A percentile compares a stretch with the other conserved stretches of the same genome.
Evolutionary conservation across 2,113 vertebrate species (phyloP).

Genomic region (Triplophysa siluroides): DNA sequence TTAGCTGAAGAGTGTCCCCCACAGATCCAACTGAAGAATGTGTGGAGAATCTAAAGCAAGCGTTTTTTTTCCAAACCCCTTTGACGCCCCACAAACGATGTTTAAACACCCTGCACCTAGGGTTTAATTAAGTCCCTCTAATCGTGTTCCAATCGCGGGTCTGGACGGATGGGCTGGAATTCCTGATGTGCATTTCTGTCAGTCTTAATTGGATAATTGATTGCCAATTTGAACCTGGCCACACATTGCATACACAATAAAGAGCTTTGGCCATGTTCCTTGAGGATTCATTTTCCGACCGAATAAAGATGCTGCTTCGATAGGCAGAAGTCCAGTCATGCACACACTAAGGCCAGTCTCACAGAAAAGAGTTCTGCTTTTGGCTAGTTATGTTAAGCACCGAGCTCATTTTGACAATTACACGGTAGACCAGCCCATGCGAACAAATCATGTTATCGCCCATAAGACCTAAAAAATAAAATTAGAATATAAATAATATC

Average conservation of each 20-base stretch:
- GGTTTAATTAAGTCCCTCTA: constrained; percentile 81
- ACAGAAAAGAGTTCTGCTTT: constrained; percentile 17
- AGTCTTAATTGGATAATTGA: constrained; percentile 85
- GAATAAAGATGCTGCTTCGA: constrained; percentile 77
- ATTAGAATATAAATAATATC: constrained; percentile 4
- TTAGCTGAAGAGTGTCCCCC: constrained; percentile 9
- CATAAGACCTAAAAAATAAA: background rate
- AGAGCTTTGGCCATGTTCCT: constrained; percentile 76
- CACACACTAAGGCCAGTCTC: constrained; percentile 48
- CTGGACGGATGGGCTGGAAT: constrained; percentile 78
- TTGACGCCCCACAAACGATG: constrained; percentile 74
- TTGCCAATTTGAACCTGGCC: constrained; percentile 82
- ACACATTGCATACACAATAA: constrained; percentile 81
- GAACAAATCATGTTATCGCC: background rate
- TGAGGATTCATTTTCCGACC: constrained; percentile 76
- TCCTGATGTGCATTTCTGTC: constrained; percentile 82
- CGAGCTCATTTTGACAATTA: background rate
- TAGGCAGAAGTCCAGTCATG: constrained; percentile 70
- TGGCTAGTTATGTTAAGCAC: constrained; percentile 36
- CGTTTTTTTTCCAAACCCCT: constrained; percentile 68
- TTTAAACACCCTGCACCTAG: constrained; percentile 78
- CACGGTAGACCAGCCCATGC: background rate
- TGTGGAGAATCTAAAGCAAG: constrained; percentile 58
- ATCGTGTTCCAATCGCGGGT: constrained; percentile 80
- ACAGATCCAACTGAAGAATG: constrained; percentile 29